Percentiles rank a stretch among this genome's conserved stretches.
These are phyloP conservation scores for Scylla paramamosain DNA, from an alignment of 1,140 invertebrate genomes.

Conservation along the genomic window DNA sequence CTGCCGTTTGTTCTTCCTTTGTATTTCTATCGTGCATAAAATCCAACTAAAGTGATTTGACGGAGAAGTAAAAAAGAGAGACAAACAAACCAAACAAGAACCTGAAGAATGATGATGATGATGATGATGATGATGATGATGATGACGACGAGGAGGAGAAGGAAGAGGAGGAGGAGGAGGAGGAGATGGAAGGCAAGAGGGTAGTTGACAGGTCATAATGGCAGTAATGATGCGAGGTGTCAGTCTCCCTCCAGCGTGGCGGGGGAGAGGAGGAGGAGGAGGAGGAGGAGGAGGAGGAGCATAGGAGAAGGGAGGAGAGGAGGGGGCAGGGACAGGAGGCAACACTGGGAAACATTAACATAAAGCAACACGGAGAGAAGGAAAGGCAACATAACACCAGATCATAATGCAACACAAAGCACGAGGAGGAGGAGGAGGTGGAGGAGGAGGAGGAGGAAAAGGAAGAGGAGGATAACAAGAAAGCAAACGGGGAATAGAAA, in stretches of 20 bases:
- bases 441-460: neutral
- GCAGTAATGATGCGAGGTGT: constrained; percentile 11
- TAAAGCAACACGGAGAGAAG: neutral
- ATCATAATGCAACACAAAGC: neutral
- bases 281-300: neutral
- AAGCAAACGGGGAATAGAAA: neutral
- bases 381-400: neutral
- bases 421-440: too few relatives aligned
- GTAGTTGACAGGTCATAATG: constrained; percentile 52
- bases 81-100: neutral
- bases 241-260: constrained; percentile 37
- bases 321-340: neutral
- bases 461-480: neutral
- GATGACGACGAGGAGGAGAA: neutral
- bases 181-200: constrained; percentile 23
- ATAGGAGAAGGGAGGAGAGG: too few relatives aligned
- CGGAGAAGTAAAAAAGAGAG: too few relatives aligned
- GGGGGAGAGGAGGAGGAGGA: neutral
- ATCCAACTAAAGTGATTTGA: too few relatives aligned
- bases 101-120: neutral
- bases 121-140: neutral
- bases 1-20: too few relatives aligned
- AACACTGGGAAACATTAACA: neutral
- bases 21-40: too few relatives aligned
- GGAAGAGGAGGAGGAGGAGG: neutral